Base-by-base conservation (phyloP, 2,797 vertebrate genomes). In the Heliangelus exortis region DNA sequence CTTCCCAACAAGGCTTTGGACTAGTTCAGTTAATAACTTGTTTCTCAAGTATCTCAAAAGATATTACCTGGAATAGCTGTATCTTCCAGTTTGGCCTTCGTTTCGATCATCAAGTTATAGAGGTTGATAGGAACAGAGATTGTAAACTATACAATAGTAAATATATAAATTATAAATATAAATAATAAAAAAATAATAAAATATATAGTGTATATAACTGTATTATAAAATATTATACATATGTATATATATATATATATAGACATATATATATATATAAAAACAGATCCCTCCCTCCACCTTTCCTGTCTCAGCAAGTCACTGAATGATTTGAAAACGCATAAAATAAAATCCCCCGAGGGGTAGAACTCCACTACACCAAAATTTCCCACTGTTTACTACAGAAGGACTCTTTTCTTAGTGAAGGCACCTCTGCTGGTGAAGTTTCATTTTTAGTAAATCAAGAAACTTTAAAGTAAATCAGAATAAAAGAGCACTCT, bases 81-180 rank as follows among this genome's bases (percentile, higher is more conserved):
- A 88, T 9, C 69, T 88, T 76, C 33, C 65, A 86, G 50, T 62
- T 26, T 18, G 66, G 39, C 16, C 13, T 75, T 86, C 0, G 0
- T 86, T 90, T 91, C 78, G 22, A 66, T 86, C 77, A 86, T 55
- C 47, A 69, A 84, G 7, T 95, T 90, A 91, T 39, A 69, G 84
- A 76, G 39, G 50, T 28, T 81, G 88, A 91, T 66, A 58, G 77
- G 73, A 94, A 86, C 62, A 95, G 90, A 96, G 88, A 81, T 36
- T 68, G 34, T 90, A 84, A 91, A 45, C 39, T 41, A 41, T 41
- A 41, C 39, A 41, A 41, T 41, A 41, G 39, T 41, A 41, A 41
- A 41, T 41, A 41, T 41, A 41, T 41, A 41, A 14, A 41, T 5
- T 41, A 41, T 41, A 41, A 41, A 41, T 41, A 36, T 36, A 33